Percentiles rank a stretch among this genome's conserved stretches.
These are phyloP conservation scores for Clostera curtula DNA, from an alignment of 2,888 invertebrate species.

Conservation along the genomic window DNA sequence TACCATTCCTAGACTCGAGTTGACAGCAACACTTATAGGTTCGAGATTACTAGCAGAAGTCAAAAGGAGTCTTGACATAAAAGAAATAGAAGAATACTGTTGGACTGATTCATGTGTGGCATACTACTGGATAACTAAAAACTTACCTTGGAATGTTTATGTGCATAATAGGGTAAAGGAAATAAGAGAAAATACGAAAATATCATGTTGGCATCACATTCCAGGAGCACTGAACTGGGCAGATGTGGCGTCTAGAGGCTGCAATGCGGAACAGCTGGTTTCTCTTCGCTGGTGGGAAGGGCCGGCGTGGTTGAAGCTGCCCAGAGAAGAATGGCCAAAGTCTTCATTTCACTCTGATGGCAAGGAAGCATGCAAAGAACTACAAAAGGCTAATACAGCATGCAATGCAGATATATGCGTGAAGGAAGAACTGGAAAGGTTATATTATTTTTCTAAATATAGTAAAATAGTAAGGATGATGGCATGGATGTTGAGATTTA, in stretches of 20 bases:
- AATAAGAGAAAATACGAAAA: slow-evolving; percentile 6
- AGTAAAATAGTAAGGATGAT: slow-evolving; percentile 4
- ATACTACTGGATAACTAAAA: slow-evolving; percentile 7
- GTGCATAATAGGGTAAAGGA: slow-evolving; percentile 10
- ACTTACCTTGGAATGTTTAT: slow-evolving; percentile 6
- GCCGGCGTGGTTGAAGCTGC: slow-evolving; percentile 4
- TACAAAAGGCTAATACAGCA: neutral
- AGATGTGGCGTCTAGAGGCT: slow-evolving; percentile 12
- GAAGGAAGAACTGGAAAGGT: neutral
- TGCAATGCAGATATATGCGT: neutral
- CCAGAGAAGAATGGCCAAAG: slow-evolving; percentile 1
- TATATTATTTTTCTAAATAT: slow-evolving; percentile 7
- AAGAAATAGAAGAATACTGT: slow-evolving; percentile 1
- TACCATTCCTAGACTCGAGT: slow-evolving; percentile 7
- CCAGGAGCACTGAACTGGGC: slow-evolving; percentile 9
- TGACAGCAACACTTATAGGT: slow-evolving; percentile 5
- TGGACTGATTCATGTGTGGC: slow-evolving; percentile 9
- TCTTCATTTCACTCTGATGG: neutral
- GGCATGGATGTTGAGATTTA: slow-evolving; percentile 6
- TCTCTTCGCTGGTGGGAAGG: slow-evolving; percentile 9
- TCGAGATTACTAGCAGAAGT: slow-evolving; percentile 3
- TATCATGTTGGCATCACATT: slow-evolving; percentile 7
- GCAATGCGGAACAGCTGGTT: slow-evolving; percentile 6
- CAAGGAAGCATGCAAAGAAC: neutral
- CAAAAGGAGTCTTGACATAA: neutral